Evolutionary conservation across 2,888 invertebrate genomes (phyloP).

Genomic region (Griposia aprilina): DNA sequence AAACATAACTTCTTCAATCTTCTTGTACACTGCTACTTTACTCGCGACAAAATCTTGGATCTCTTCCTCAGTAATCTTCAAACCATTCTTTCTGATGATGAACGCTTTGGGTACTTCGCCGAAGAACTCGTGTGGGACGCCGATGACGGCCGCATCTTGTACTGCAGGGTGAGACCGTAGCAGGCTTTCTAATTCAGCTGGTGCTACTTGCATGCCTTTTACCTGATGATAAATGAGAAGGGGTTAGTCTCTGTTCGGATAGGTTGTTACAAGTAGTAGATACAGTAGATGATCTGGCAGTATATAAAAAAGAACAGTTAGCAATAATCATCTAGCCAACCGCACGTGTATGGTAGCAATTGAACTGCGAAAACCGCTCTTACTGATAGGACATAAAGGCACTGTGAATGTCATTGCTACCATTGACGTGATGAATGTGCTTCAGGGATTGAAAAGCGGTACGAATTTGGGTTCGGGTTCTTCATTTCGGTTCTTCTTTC

Average conservation of each 20-base stretch:
- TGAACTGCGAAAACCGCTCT: background rate
- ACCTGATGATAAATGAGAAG: slow-evolving; percentile 81
- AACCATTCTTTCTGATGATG: slow-evolving; percentile 91
- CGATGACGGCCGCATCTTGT: slow-evolving; percentile 96
- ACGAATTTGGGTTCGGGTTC: too few relatives aligned
- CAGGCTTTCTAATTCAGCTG: slow-evolving; percentile 96
- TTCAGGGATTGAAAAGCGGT: too few relatives aligned
- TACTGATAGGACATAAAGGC: background rate
- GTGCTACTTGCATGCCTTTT: slow-evolving; percentile 95
- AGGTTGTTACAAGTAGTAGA: background rate
- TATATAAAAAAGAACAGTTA: background rate
- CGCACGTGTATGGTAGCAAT: background rate
- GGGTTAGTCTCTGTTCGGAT: background rate
- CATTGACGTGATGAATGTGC: background rate
- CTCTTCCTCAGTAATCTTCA: slow-evolving; percentile 85
- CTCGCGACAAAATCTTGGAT: slow-evolving; percentile 91
- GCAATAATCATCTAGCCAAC: background rate
- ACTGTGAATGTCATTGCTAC: background rate
- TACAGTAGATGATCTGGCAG: too few relatives aligned
- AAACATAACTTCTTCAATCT: slow-evolving; percentile 92
- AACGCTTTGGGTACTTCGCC: slow-evolving; percentile 96
- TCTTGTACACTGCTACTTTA: slow-evolving; percentile 95
- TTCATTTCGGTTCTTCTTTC: too few relatives aligned
- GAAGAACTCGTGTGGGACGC: slow-evolving; percentile 92
- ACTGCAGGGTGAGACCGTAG: slow-evolving; percentile 94